Evolutionary conservation across 2,888 invertebrate genomes (phyloP), one percentile per base, ranked within the genome.

Genomic region (Lithophane socia): DNA sequence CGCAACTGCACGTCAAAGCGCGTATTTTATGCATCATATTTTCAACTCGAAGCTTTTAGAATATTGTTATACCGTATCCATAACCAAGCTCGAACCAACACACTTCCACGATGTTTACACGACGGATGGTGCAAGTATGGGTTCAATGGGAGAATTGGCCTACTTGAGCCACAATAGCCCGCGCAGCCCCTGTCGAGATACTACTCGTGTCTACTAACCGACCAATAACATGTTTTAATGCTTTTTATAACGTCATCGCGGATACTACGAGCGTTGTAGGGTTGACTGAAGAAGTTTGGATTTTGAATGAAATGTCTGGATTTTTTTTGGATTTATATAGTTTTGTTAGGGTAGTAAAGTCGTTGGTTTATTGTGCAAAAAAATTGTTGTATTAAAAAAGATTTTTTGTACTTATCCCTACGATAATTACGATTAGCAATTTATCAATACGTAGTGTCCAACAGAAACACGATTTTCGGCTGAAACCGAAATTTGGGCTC

Each of bases 81-180:
- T 12, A 49, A 64, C 49, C 61, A 63, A 58, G 71, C 52, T 67
- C 65, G 70, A 42, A 64, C 10, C 5, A 77, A 79, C 76, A 52
- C 44, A 85, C 85, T 86, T 91, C 90, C 29, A 24, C 42, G 86
- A 89, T 96, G 96, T 96, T 96, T 96, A 96, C 95, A 92, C 90
- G 94, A 90, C 93, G 94, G 93, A 95, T 94, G 95, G 95, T 89
- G 91, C 93, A 93, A 95, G 95, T 93, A 92, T 86, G 88, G 88
- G 90, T 88, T 96, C 92, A 95, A 96, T 96, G 93, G 94, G 93
- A 94, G 95, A 96, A 96, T 96, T 96, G 96, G 96, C 94, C 96
- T 94, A 95, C 96, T 96, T 84, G 91, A 94, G 84, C 83, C 91
- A 95, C 95, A 96, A 96, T 94, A 83, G 90, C 83, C 75, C 77